Evolutionary conservation across 2,797 vertebrate genomes (phyloP), one percentile per base, ranked within the genome.

Genomic region (Danionella dracula): DNA sequence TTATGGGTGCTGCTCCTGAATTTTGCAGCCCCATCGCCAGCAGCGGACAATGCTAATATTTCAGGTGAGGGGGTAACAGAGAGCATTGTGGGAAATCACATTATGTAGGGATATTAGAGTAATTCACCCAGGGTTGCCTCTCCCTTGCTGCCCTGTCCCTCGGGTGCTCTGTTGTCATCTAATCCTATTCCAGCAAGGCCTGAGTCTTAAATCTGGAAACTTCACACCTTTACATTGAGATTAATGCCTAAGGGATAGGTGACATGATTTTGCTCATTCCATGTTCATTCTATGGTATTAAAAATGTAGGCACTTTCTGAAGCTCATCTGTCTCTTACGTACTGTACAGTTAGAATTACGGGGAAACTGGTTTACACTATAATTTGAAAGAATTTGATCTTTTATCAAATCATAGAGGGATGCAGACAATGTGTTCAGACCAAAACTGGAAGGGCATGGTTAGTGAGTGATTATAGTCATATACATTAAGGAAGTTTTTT

Each of bases 1-100:
- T 76, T 62, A 73, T 72, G 63, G 64, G 59, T 65, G 57, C 45
- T 50, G 57, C 59, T 21, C 23, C 56, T 61, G 40, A 50, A 53
- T 70, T 46, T 68, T 54, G 45, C 17, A 27, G 50, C 53, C 64
- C 53, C 23, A 51, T 63, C 13, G 48, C 35, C 21, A 35, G 29
- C 51, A 67, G 46, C 48, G 38, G 45, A 40, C 34, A 21, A 53
- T 31, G 20, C 38, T 11, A 49, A 66, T 66, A 63, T 66, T 57
- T 61, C 51, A 70, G 58, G 71, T 73, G 53, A 59, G 48, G 19
- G 31, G 48, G 53, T 59, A 55, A 63, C 44, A 32, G 27, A 45
- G 59, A 68, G 62, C 55, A 11, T 8, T 7, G 37, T 44, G 60
- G 53, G 29, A 42, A 50, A 66, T n/a, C 1, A 41, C 40, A 32